A percentile compares a stretch with the other conserved stretches of the same genome.
These are phyloP conservation scores for human (Homo sapiens) DNA, from an alignment of 2,113 vertebrate genomes.

Conservation along the genomic window GRCh38 chrY:6298501-6299000, in stretches of 20 bases:
- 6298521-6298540: neutral
- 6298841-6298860: conserved; percentile 47
- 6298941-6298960: neutral
- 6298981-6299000: neutral
- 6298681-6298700: conserved; percentile 68
- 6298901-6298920: conserved; percentile 6
- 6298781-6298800: conserved; percentile 57
- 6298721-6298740: conserved; percentile 63
- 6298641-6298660: conserved; percentile 44
- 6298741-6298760: conserved; percentile 51
- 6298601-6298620: conserved; percentile 61
- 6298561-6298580: conserved; percentile 6
- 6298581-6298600: neutral
- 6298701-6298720: conserved; percentile 59
- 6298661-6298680: conserved; percentile 69
- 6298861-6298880: conserved; percentile 49
- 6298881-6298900: conserved; percentile 9
- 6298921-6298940: neutral
- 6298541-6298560: conserved; percentile 12
- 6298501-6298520: neutral
- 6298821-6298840: conserved; percentile 49
- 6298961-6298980: neutral
- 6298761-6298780: conserved; percentile 64
- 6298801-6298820: conserved; percentile 60
- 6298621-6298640: conserved; percentile 73